Percentiles rank a stretch among this genome's conserved stretches.
Conservation (phyloP, 2,797 vertebrate genomes). For the Tiaroga cobitis region DNA sequence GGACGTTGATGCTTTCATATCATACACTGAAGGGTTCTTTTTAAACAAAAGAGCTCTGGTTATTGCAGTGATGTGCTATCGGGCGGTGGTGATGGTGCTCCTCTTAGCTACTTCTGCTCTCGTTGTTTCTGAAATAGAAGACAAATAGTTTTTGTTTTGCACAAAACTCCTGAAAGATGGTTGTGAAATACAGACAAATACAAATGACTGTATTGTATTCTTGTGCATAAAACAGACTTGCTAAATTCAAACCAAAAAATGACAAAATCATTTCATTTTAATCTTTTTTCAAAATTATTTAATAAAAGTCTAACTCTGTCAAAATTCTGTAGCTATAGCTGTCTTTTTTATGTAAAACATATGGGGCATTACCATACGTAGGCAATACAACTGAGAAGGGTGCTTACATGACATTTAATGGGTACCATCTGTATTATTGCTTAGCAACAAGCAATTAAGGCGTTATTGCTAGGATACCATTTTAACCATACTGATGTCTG, state of each 20-base stretch:
- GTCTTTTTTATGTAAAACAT: not conserved
- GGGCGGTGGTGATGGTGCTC: constrained; percentile 43
- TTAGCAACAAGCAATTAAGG: constrained; percentile 67
- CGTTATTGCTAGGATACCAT: constrained; percentile 63
- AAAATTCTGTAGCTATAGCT: not conserved
- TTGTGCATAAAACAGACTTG: not conserved
- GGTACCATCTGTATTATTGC: constrained; percentile 65
- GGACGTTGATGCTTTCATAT: constrained; percentile 60
- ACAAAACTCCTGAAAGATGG: constrained; percentile 11
- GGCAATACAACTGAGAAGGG: constrained; percentile 49
- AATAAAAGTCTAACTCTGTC: not conserved
- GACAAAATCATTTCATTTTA: not conserved
- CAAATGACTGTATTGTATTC: not conserved
- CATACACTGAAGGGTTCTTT: constrained; percentile 59
- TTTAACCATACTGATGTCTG: constrained; percentile 52
- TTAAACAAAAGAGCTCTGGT: constrained; percentile 61
- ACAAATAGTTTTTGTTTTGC: constrained; percentile 1
- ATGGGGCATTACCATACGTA: constrained; percentile 35
- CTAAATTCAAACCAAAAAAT: not conserved
- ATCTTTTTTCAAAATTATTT: not conserved
- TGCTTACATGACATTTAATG: constrained; percentile 60
- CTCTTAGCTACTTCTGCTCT: constrained; percentile 63
- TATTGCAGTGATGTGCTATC: constrained; percentile 62
- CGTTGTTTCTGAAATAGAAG: constrained; percentile 65
- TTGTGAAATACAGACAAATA: constrained; percentile 13